phyloP scores from a whole-genome alignment of 2,888 invertebrate species.

The Eurois occulta region DNA sequence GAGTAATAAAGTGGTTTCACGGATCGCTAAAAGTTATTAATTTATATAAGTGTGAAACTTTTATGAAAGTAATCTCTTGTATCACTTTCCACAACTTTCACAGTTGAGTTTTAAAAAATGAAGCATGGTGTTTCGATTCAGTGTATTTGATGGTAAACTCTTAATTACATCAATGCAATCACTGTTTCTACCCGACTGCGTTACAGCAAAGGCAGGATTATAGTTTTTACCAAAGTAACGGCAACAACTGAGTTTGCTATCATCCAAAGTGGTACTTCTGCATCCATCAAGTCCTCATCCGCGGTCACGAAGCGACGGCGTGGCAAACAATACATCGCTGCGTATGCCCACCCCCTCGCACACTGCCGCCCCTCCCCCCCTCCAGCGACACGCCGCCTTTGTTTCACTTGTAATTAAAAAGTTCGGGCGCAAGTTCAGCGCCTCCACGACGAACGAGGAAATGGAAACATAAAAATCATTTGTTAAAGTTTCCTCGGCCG shows the following conservation, averaged over 20 bases:
- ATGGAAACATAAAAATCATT: conserved; percentile 49
- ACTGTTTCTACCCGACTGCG: background rate
- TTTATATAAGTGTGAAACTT: background rate
- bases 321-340: conserved; percentile 54
- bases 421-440: conserved; percentile 49
- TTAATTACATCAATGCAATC: background rate
- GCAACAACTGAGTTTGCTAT: background rate
- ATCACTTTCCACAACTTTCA: background rate
- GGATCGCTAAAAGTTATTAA: background rate
- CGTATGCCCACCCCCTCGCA: background rate
- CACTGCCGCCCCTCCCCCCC: background rate
- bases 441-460: conserved; percentile 39
- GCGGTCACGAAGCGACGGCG: conserved; percentile 31
- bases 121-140: background rate
- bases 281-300: background rate
- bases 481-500: conserved; percentile 43
- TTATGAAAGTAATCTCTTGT: background rate
- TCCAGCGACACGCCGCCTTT: conserved; percentile 38
- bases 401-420: conserved; percentile 66
- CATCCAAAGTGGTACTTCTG: conserved; percentile 23
- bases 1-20: background rate
- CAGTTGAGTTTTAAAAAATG: background rate
- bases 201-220: background rate
- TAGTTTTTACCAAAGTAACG: background rate
- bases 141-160: background rate